Evolutionary conservation across 2,797 vertebrate genomes (phyloP).

Genomic region (Paramormyrops hopkinsi): DNA sequence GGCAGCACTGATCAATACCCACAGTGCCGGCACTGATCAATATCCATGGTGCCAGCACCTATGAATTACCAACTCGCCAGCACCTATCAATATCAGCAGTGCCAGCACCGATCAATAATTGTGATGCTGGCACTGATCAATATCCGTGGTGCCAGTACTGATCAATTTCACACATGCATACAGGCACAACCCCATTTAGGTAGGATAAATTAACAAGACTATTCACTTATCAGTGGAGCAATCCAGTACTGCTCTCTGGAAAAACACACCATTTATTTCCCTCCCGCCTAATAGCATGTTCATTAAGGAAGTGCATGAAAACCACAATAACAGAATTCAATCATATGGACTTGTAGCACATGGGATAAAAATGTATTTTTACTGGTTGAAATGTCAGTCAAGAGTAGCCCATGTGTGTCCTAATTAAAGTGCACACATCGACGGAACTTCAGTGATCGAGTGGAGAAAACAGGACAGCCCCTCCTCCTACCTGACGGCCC

Average conservation of each 20-base stretch:
- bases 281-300: background rate
- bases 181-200: background rate
- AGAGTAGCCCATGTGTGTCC: background rate
- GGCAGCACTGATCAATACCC: background rate
- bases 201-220: background rate
- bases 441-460: background rate
- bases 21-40: background rate
- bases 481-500: background rate
- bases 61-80: background rate
- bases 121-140: background rate
- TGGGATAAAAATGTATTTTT: background rate
- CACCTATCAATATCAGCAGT: background rate
- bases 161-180: background rate
- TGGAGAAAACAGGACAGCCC: background rate
- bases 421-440: background rate
- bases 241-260: background rate
- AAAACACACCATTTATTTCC: background rate
- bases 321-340: background rate
- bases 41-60: background rate
- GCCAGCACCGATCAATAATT: background rate
- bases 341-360: background rate
- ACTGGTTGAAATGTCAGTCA: background rate
- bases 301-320: background rate
- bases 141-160: background rate
- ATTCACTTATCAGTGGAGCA: background rate